phyloP scores from a whole-genome alignment of 2,113 vertebrate species.

The Oceanodroma tethys region DNA sequence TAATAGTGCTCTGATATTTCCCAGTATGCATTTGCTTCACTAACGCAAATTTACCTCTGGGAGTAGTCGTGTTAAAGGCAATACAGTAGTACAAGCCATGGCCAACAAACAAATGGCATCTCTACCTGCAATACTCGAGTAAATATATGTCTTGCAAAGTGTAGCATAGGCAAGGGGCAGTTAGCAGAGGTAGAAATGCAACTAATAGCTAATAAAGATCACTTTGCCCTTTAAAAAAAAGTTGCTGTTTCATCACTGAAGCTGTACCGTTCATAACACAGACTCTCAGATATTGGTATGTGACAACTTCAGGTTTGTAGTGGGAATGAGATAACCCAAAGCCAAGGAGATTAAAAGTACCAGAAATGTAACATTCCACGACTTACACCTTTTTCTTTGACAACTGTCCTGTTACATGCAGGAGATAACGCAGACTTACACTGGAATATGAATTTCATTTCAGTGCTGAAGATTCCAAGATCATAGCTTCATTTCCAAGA shows the following conservation, averaged over 20 bases:
- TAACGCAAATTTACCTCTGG: not conserved
- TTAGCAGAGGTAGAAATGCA: not conserved
- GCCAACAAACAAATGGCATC: not conserved
- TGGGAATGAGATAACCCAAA: not conserved
- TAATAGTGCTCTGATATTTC: not conserved
- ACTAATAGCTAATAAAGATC: not conserved
- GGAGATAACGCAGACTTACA: not conserved
- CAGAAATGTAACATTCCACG: not conserved
- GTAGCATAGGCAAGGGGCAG: not conserved
- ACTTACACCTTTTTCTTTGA: not conserved
- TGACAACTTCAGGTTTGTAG: not conserved
- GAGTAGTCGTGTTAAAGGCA: not conserved
- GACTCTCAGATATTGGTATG: not conserved
- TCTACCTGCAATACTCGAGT: not conserved
- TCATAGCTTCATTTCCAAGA: not conserved
- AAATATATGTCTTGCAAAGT: not conserved
- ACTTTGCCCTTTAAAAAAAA: not conserved
- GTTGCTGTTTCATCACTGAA: not conserved
- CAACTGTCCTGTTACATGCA: not conserved
- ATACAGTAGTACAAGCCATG: not conserved
- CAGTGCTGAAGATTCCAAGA: not conserved
- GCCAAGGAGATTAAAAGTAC: not conserved
- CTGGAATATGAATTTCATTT: not conserved
- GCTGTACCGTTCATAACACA: not conserved
- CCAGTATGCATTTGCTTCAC: not conserved